phyloP scores from a whole-genome alignment of 2,797 vertebrate species.

The Typhlichthys eigenmanni region DNA sequence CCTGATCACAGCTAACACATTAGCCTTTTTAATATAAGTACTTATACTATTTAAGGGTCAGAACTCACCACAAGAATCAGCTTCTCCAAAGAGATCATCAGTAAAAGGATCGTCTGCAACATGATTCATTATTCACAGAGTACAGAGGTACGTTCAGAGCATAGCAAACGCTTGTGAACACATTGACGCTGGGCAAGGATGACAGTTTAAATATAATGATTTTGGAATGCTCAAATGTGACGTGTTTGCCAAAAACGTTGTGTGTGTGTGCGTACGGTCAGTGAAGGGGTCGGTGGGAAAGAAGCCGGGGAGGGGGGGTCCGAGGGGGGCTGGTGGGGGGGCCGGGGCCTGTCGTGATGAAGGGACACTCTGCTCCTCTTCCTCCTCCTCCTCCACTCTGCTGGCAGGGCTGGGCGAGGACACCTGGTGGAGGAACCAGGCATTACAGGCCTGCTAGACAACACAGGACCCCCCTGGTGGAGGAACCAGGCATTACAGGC shows the following conservation, averaged over 20 bases:
- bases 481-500: neutral
- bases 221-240: no score
- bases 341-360: conserved; percentile 74
- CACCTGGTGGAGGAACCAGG: conserved; percentile 64
- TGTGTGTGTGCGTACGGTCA: conserved; percentile 84
- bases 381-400: conserved; percentile 69
- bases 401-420: conserved; percentile 83
- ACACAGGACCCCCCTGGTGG: neutral
- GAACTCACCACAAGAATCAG: conserved; percentile 80
- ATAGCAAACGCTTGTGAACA: neutral
- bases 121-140: conserved; percentile 1
- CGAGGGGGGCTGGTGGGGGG: conserved; percentile 72
- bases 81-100: conserved; percentile 95
- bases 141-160: neutral
- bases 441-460: neutral
- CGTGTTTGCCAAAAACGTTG: no score
- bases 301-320: conserved; percentile 87
- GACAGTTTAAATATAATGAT: no score
- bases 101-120: conserved; percentile 92
- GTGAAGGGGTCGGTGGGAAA: conserved; percentile 95
- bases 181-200: no score
- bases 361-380: conserved; percentile 72
- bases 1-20: no score
- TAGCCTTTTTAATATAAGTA: no score
- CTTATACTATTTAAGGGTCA: neutral